Evolutionary conservation across 1,140 invertebrate species (phyloP).

Genomic region (Drosophila kepulauana): DNA sequence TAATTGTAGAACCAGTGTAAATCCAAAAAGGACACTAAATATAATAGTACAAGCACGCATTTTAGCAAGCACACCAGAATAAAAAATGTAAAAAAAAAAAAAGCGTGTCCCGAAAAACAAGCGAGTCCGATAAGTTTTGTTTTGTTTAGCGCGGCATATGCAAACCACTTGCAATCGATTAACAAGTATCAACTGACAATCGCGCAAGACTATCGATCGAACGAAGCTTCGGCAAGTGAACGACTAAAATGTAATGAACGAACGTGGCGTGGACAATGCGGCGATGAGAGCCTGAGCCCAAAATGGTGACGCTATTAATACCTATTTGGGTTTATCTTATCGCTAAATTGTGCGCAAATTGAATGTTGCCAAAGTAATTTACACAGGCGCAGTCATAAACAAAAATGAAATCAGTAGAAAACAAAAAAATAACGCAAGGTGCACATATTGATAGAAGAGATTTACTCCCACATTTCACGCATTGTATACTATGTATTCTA

Average conservation of each 20-base stretch:
- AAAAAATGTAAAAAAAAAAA: constrained; percentile 10
- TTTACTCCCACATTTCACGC: neutral
- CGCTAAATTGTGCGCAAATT: constrained; percentile 64
- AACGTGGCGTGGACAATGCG: constrained; percentile 14
- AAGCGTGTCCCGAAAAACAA: neutral
- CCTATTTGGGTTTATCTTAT: constrained; percentile 62
- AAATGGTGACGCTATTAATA: constrained; percentile 25
- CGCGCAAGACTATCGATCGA: constrained; percentile 48
- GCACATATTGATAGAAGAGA: constrained; percentile 27
- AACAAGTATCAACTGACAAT: constrained; percentile 7
- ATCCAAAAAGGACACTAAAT: constrained; percentile 1
- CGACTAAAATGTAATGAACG: constrained; percentile 22
- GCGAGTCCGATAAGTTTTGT: constrained; percentile 6
- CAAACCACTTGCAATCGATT: constrained; percentile 16
- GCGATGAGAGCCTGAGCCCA: constrained; percentile 21
- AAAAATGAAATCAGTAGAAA: constrained; percentile 50
- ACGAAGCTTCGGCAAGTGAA: constrained; percentile 9
- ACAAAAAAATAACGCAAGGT: constrained; percentile 27
- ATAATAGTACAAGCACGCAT: neutral
- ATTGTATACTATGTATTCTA: no score
- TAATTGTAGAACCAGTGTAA: constrained; percentile 5
- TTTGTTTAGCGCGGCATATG: constrained; percentile 18
- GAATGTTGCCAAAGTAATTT: constrained; percentile 69
- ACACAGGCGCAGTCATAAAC: constrained; percentile 46
- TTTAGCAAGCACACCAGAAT: neutral